phyloP scores from a whole-genome alignment of 2,797 vertebrate species.

The Valencia hispanica region DNA sequence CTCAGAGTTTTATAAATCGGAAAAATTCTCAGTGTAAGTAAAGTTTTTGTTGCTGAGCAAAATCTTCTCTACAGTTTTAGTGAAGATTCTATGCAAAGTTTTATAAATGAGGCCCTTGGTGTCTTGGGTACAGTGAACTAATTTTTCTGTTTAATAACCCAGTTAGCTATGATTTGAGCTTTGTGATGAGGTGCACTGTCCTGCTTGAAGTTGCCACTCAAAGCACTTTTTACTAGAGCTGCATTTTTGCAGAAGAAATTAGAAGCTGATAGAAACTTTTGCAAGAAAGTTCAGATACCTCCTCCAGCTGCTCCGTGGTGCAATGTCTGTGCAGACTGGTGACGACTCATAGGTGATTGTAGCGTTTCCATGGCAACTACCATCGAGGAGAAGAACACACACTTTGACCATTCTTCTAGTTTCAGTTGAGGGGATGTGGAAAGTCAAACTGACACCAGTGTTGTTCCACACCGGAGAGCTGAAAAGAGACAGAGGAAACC shows the following conservation, averaged over 20 bases:
- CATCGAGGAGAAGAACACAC: slow-evolving; percentile 9
- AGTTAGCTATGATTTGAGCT: neutral
- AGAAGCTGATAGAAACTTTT: neutral
- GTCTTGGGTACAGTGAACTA: no score
- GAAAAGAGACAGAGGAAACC: neutral
- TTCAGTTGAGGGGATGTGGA: slow-evolving; percentile 3
- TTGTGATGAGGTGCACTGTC: neutral
- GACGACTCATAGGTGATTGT: neutral
- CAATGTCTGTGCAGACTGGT: slow-evolving; percentile 3
- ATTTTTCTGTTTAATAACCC: neutral
- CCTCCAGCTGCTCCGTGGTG: slow-evolving; percentile 7
- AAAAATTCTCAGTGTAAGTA: no score
- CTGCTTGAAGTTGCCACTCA: neutral
- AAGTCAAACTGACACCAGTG: neutral
- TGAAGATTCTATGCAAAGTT: no score
- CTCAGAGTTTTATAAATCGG: no score
- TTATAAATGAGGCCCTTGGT: no score
- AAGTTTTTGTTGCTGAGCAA: no score
- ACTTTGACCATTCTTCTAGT: slow-evolving; percentile 2
- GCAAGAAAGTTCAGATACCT: neutral
- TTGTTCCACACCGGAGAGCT: slow-evolving; percentile 18
- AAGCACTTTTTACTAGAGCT: neutral
- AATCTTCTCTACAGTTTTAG: no score
- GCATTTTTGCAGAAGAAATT: neutral
- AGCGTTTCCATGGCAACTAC: neutral